A percentile compares a stretch with the other conserved stretches of the same genome.
phyloP scores from a whole-genome alignment of 2,888 invertebrate genomes.

The Cheilosia variabilis region DNA sequence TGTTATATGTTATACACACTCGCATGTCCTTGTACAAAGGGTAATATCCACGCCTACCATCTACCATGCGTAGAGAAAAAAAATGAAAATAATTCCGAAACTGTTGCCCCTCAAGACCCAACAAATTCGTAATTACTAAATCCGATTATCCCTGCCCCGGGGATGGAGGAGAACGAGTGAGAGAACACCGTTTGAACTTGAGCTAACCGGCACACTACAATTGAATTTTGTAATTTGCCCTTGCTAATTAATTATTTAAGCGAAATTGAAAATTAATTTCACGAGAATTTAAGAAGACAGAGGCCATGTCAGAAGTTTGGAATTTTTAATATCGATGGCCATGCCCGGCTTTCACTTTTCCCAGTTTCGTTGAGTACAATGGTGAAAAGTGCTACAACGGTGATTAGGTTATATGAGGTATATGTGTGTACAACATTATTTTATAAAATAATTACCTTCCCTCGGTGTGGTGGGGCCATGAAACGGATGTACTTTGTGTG shows the following conservation, averaged over 20 bases:
- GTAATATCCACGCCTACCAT: neutral
- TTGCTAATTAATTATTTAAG: slow-evolving; percentile 83
- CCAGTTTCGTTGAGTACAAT: slow-evolving; percentile 9
- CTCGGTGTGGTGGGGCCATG: neutral
- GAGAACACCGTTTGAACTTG: slow-evolving; percentile 3
- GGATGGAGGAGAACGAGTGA: slow-evolving; percentile 9
- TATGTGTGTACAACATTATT: slow-evolving; percentile 34
- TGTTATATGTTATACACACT: neutral
- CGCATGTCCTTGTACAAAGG: no score
- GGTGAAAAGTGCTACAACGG: neutral
- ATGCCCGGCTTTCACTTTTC: slow-evolving; percentile 43
- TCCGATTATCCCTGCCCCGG: slow-evolving; percentile 67
- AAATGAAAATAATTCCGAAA: slow-evolving; percentile 37
- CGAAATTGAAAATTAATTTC: slow-evolving; percentile 84
- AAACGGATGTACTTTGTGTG: slow-evolving; percentile 36
- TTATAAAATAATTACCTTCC: slow-evolving; percentile 63
- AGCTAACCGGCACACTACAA: slow-evolving; percentile 79
- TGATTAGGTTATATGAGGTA: slow-evolving; percentile 7
- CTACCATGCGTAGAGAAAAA: neutral
- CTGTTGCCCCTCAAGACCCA: slow-evolving; percentile 55
- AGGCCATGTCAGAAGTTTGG: slow-evolving; percentile 69
- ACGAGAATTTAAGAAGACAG: slow-evolving; percentile 77
- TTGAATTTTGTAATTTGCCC: slow-evolving; percentile 83
- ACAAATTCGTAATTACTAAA: slow-evolving; percentile 65
- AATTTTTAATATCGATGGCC: slow-evolving; percentile 69